These are phyloP conservation scores for Colostygia pectinataria DNA, from an alignment of 2,888 invertebrate genomes.

Conservation along the genomic window DNA sequence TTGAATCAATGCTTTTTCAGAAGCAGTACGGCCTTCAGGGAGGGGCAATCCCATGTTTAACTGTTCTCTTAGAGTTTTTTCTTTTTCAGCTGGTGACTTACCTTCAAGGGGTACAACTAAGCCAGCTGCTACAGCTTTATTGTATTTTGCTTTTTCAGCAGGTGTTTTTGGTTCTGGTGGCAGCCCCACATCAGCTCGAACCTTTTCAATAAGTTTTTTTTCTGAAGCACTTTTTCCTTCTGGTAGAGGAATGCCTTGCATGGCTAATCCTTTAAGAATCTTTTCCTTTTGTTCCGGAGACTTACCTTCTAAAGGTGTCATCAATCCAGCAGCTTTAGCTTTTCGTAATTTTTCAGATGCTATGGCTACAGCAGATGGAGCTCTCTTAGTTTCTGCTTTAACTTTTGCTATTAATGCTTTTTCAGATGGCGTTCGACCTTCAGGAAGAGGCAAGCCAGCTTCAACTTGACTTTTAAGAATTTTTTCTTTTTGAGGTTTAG, in stretches of 20 bases:
- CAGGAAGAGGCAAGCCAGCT: slow-evolving; percentile 39
- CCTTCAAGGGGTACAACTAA: slow-evolving; percentile 31
- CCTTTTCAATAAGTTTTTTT: slow-evolving; percentile 36
- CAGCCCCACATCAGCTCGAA: slow-evolving; percentile 30
- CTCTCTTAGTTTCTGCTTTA: too few species aligned
- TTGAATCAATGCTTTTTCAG: slow-evolving; percentile 39
- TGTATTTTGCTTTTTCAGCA: slow-evolving; percentile 37
- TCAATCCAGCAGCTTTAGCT: too few species aligned
- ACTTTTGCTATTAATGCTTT: too few species aligned
- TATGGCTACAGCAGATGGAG: too few species aligned
- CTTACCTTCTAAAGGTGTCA: slow-evolving; percentile 34
- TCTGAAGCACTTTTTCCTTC: slow-evolving; percentile 47
- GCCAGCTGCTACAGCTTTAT: slow-evolving; percentile 34
- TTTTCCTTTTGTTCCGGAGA: slow-evolving; percentile 36
- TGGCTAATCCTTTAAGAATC: slow-evolving; percentile 37
- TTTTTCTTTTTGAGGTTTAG: slow-evolving; percentile 37
- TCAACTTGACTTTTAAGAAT: slow-evolving; percentile 37
- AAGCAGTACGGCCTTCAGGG: slow-evolving; percentile 38
- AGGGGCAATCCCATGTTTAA: slow-evolving; percentile 35
- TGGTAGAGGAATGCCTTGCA: slow-evolving; percentile 42
- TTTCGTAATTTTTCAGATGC: too few species aligned
- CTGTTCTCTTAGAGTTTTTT: slow-evolving; percentile 30
- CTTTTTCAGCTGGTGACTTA: slow-evolving; percentile 28
- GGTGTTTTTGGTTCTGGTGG: slow-evolving; percentile 19
- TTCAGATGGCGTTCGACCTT: slow-evolving; percentile 40